phyloP scores from a whole-genome alignment of 2,113 vertebrate genomes.

The Colinus virginianus region DNA sequence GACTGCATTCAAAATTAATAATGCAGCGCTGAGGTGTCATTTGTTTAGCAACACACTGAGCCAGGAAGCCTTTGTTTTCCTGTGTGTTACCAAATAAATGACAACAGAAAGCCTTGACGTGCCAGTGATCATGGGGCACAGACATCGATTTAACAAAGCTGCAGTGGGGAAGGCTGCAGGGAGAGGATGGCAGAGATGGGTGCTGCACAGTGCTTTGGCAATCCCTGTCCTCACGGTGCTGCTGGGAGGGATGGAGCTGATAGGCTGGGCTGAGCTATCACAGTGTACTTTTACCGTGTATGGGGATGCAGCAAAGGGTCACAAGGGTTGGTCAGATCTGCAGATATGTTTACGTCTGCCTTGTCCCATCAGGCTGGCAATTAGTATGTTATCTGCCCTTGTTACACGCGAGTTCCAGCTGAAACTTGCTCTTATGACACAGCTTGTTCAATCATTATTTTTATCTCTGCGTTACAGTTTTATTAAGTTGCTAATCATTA shows the following conservation, averaged over 20 bases:
- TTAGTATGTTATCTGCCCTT: constrained; percentile 19
- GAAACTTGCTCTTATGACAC: constrained; percentile 51
- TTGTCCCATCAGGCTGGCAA: neutral
- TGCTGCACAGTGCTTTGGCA: neutral
- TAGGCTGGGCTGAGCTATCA: neutral
- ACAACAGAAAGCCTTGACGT: neutral
- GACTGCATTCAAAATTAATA: neutral
- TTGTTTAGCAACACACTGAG: neutral
- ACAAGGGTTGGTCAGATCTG: neutral
- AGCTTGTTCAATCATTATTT: constrained; percentile 54
- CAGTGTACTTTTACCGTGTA: neutral
- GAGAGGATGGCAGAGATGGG: neutral
- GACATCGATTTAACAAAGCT: neutral
- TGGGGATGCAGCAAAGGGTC: neutral
- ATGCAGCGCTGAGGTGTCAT: neutral
- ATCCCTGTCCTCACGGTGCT: neutral
- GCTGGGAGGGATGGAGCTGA: neutral
- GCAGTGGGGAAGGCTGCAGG: neutral
- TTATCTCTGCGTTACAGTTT: constrained; percentile 75
- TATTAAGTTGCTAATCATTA: constrained; percentile 82
- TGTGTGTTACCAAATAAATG: neutral
- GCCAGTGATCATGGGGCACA: neutral
- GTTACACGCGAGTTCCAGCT: constrained; percentile 28
- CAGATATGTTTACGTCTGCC: neutral
- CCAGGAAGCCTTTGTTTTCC: neutral